These are phyloP conservation scores for Lucilia sericata DNA, from an alignment of 1,140 invertebrate species.

Conservation along the genomic window DNA sequence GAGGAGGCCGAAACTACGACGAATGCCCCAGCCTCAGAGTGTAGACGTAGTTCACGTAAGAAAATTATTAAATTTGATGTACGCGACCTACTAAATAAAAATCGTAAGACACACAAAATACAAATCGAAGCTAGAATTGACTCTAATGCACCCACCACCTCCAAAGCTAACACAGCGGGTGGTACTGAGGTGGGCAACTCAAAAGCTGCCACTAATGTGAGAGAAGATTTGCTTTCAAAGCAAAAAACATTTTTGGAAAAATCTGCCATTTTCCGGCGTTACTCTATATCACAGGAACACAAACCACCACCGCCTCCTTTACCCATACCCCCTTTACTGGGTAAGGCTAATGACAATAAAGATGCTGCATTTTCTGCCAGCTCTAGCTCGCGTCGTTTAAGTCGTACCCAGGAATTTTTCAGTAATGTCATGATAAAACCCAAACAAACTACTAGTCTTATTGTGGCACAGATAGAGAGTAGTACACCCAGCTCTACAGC, in stretches of 20 bases:
- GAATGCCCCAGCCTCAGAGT: constrained; percentile 48
- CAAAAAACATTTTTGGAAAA: constrained; percentile 50
- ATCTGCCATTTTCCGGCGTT: constrained; percentile 50
- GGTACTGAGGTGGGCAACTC: neutral
- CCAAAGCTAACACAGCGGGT: constrained; percentile 21
- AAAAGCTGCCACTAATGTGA: neutral
- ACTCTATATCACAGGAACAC: constrained; percentile 51
- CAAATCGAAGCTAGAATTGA: constrained; percentile 63
- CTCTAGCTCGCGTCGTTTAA: constrained; percentile 35
- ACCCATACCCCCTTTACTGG: constrained; percentile 9
- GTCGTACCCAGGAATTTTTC: constrained; percentile 48
- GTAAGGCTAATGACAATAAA: constrained; percentile 33
- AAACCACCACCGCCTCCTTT: constrained; percentile 42
- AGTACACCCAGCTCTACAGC: neutral
- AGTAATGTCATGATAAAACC: constrained; percentile 47
- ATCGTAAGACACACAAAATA: constrained; percentile 58
- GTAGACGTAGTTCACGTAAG: constrained; percentile 61
- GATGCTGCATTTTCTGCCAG: constrained; percentile 45
- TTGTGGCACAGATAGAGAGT: constrained; percentile 49
- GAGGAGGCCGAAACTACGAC: neutral
- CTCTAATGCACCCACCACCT: constrained; percentile 52
- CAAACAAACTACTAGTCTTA: constrained; percentile 46
- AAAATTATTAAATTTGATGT: constrained; percentile 65
- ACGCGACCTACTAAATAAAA: constrained; percentile 59
- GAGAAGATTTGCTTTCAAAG: constrained; percentile 42